Conservation (phyloP, 2,113 vertebrate genomes). For the Xenopus laevis region DNA sequence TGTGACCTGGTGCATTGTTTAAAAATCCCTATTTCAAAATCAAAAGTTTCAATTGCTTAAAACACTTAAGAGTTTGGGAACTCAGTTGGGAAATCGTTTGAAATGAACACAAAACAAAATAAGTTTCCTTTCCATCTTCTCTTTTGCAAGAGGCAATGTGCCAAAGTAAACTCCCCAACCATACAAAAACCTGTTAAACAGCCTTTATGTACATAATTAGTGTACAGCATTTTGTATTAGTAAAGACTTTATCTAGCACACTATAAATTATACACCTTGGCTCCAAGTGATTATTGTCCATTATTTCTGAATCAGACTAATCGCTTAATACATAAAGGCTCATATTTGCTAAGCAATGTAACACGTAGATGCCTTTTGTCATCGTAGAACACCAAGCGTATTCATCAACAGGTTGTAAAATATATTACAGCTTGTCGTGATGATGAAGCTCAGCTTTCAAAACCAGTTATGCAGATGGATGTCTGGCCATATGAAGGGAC, state of each 20-base stretch:
- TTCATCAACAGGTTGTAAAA: not conserved
- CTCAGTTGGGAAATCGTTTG: not conserved
- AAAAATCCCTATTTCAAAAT: too few relatives aligned
- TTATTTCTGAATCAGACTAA: conserved; percentile 3
- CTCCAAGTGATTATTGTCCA: conserved; percentile 10
- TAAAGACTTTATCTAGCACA: conserved; percentile 20
- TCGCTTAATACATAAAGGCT: not conserved
- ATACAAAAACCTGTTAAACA: conserved; percentile 26
- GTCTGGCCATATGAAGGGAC: too few relatives aligned
- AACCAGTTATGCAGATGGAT: not conserved
- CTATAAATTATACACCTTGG: conserved; percentile 14
- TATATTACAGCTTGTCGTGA: not conserved
- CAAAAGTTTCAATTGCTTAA: too few relatives aligned
- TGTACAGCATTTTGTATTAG: conserved; percentile 9
- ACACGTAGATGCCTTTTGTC: not conserved
- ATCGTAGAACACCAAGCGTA: not conserved
- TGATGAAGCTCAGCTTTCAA: not conserved
- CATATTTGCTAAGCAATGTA: not conserved
- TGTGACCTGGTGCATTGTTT: too few relatives aligned
- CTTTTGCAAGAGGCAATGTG: conserved; percentile 9
- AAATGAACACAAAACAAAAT: not conserved
- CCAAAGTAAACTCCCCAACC: conserved; percentile 26
- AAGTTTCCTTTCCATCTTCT: conserved; percentile 12
- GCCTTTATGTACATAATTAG: conserved; percentile 19
- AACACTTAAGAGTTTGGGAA: not conserved